Percentiles rank a stretch among this genome's conserved stretches.
phyloP scores from a whole-genome alignment of 1,140 invertebrate species.

The Drosophila pandora region DNA sequence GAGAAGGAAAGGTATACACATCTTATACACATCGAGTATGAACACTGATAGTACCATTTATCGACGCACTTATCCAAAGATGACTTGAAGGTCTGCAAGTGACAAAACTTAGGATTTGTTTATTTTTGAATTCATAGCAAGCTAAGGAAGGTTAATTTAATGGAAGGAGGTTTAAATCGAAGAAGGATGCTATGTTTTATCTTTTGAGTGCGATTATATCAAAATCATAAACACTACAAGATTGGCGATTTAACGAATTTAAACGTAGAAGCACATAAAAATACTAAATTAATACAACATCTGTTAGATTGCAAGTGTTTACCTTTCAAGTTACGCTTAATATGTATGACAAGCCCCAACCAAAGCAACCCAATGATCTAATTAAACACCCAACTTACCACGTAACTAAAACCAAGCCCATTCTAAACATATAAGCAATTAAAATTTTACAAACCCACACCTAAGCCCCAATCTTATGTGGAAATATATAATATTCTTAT shows the following conservation, averaged over 20 bases:
- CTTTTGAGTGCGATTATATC: conserved; percentile 47
- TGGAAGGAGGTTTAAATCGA: conserved; percentile 17
- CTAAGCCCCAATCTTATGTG: conserved; percentile 12
- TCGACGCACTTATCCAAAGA: neutral
- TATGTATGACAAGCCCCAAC: neutral
- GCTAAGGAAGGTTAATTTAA: neutral
- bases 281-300: conserved; percentile 5
- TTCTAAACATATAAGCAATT: conserved; percentile 83
- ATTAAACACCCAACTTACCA: conserved; percentile 10
- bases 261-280: conserved; percentile 68
- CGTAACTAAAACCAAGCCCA: conserved; percentile 33
- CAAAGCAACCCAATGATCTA: neutral
- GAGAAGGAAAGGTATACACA: neutral
- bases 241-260: conserved; percentile 73
- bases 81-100: neutral
- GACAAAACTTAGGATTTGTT: neutral
- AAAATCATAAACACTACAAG: conserved; percentile 34
- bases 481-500: conserved; percentile 38
- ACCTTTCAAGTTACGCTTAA: conserved; percentile 54
- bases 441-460: conserved; percentile 64
- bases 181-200: conserved; percentile 25
- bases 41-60: too few species aligned
- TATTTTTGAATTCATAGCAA: conserved; percentile 32
- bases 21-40: too few species aligned
- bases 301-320: conserved; percentile 39